Evolutionary conservation across 2,113 vertebrate species (phyloP).

Genomic region (Marcusenius ussheri): DNA sequence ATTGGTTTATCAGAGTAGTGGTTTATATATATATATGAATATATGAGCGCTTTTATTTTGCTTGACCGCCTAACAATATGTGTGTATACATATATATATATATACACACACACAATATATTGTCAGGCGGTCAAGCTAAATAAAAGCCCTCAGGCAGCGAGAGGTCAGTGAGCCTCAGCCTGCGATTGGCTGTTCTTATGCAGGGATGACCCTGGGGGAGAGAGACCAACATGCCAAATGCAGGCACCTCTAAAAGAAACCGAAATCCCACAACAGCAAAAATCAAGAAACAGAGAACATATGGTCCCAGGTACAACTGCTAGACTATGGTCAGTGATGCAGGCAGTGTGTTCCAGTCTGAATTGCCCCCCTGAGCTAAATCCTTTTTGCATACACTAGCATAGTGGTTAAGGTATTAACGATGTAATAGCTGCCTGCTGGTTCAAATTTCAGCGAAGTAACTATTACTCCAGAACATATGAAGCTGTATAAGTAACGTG

Average conservation of each 20-base stretch:
- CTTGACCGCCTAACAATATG: too few relatives aligned
- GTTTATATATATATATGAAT: background rate
- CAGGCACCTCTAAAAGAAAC: background rate
- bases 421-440: background rate
- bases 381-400: background rate
- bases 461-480: background rate
- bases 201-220: background rate
- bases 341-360: background rate
- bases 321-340: background rate
- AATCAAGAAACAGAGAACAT: background rate
- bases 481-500: background rate
- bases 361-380: background rate
- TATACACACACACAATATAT: background rate
- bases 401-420: background rate
- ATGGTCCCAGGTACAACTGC: background rate
- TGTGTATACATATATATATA: too few relatives aligned
- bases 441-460: background rate
- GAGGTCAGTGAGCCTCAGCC: background rate
- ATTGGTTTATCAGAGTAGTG: background rate
- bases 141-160: background rate
- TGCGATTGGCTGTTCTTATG: background rate
- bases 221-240: background rate
- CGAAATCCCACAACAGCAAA: background rate
- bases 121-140: background rate
- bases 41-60: too few relatives aligned